Base-by-base conservation (phyloP, 2,797 vertebrate genomes). In the Myripristis jacobus region DNA sequence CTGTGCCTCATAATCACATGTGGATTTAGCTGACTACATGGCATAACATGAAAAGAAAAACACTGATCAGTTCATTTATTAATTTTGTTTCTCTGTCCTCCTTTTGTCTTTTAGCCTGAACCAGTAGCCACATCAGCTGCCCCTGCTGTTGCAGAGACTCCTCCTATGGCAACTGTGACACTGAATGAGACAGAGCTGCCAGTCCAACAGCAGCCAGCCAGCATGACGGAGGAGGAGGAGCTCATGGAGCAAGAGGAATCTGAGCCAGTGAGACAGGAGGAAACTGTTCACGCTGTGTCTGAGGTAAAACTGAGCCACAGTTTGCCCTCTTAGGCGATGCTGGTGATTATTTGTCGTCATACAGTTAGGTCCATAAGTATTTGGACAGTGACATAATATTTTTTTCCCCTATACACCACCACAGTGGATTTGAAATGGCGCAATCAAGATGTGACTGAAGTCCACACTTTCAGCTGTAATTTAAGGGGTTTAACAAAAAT, bases 171-270 rank as follows among this genome's bases (percentile, higher is more conserved):
- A 0, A 2, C 46, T 24, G 11, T 0, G 0, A 12, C 52, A 0
- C 2, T 27, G 3, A 54, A 24, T 5, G 80, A 78, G 29, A 12
- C 68, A 0, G 80, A 85, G 7, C 46, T 4, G 0, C 50, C 31
- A 1, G 54, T 21, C 8, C 79, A 77, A 18, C 64, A 82, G 4
- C 74, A 82, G 0, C 29, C 61, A 0, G 6, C 12, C 4, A 2
- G 29, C 6, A 1, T 7, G 1, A 69, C 68, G 15, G 89, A 88
- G 0, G 88, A 89, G 2, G 87, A 89, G 50, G 89, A 91, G 22
- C 77, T 78, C 0, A 91, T 93, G 90, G 91, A 91, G 67, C 87
- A 91, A 13, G 88, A 85, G 11, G 77, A 83, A 19, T 4, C 75
- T 0, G 62, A 65, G 1, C 77, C 78, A 9, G 73, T 27, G 11